Percentiles rank a stretch among this genome's conserved stretches.
Conservation (phyloP, 2,797 vertebrate species). For the Myoxocephalus aenaeus region DNA sequence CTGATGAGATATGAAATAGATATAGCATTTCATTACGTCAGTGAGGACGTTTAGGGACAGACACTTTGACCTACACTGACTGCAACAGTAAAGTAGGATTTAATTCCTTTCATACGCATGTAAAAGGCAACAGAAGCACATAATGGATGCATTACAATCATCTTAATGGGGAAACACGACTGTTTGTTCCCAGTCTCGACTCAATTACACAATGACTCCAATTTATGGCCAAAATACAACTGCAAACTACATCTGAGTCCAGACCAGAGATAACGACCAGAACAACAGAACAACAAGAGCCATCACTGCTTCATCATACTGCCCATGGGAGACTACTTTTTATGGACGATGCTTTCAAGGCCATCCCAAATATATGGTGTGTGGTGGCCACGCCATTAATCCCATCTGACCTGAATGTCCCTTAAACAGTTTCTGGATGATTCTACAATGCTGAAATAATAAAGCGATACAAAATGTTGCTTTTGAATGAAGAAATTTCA, state of each 20-base stretch:
- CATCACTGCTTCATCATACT: no score
- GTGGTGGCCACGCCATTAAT: no score
- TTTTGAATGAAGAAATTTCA: not conserved
- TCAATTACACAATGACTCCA: constrained; percentile 20
- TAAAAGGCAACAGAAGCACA: constrained; percentile 20
- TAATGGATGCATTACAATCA: constrained; percentile 25
- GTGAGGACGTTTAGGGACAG: not conserved
- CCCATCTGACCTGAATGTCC: no score
- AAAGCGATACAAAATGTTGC: not conserved
- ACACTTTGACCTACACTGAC: constrained; percentile 15
- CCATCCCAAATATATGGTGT: no score
- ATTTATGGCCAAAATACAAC: no score
- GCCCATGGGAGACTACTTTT: no score
- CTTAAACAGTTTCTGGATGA: constrained; percentile 7
- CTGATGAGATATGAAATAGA: not conserved
- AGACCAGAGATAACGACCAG: no score
- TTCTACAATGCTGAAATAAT: not conserved
- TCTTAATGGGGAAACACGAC: constrained; percentile 29
- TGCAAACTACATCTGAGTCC: no score
- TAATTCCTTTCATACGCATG: constrained; percentile 10
- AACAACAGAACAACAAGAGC: no score
- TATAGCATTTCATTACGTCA: not conserved
- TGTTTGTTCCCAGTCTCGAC: not conserved
- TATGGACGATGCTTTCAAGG: no score
- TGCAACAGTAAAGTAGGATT: not conserved